A percentile compares a stretch with the other conserved stretches of the same genome.
phyloP scores from a whole-genome alignment of 2,113 vertebrate species.

The Platysteira castanea region DNA sequence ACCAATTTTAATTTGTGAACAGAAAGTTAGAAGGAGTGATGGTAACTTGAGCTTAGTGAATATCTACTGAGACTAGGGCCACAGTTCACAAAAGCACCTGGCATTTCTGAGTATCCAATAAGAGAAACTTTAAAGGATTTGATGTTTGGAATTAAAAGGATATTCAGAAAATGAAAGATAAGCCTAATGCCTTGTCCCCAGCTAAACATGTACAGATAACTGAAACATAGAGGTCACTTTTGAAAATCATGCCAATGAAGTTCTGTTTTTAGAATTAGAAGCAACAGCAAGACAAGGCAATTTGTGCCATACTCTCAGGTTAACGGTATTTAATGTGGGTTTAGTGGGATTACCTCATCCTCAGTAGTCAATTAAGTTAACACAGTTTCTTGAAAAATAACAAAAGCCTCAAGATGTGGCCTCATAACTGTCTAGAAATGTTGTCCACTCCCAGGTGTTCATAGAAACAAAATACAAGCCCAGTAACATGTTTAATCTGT shows the following conservation, averaged over 20 bases:
- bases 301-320: not conserved
- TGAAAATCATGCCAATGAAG: not conserved
- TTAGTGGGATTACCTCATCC: not conserved
- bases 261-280: not conserved
- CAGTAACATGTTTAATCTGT: not conserved
- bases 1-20: conserved; percentile 19
- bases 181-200: not conserved
- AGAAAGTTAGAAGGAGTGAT: not conserved
- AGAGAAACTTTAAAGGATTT: not conserved
- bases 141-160: not conserved
- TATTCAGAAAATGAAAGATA: not conserved
- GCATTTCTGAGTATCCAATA: not conserved
- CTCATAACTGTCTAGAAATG: not conserved
- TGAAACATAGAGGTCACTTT: not conserved
- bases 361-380: not conserved
- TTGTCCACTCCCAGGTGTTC: not conserved
- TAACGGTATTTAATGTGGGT: not conserved
- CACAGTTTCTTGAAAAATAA: not conserved
- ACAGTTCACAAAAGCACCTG: not conserved
- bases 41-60: not conserved
- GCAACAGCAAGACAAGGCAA: not conserved
- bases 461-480: not conserved
- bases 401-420: not conserved
- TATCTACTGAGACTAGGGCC: not conserved
- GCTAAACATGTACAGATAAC: not conserved